Evolutionary conservation across 1,140 invertebrate species (phyloP).

Genomic region (Bombus difficillimus): DNA sequence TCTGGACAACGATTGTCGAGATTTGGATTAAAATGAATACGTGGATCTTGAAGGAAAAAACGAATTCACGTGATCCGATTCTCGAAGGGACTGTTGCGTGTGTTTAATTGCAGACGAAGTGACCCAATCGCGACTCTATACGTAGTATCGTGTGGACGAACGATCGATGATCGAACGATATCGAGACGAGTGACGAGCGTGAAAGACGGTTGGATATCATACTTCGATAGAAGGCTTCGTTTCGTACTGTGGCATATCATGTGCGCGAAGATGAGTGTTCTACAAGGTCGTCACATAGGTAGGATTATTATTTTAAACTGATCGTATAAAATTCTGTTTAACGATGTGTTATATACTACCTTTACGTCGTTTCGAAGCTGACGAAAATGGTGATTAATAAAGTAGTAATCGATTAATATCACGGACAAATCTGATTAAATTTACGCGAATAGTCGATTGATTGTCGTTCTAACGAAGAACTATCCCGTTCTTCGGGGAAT

Average conservation of each 20-base stretch:
- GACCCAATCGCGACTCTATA: neutral
- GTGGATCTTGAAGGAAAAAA: neutral
- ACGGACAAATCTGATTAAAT: too few relatives aligned
- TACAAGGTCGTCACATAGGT: conserved; percentile 82
- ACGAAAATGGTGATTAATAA: too few relatives aligned
- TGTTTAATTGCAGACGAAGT: neutral
- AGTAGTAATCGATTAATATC: too few relatives aligned
- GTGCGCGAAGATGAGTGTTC: conserved; percentile 82
- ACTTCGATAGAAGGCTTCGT: neutral
- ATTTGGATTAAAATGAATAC: neutral
- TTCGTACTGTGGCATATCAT: conserved; percentile 65
- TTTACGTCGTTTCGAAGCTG: too few relatives aligned
- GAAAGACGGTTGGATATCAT: conserved; percentile 13
- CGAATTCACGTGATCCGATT: neutral
- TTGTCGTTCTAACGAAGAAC: too few relatives aligned
- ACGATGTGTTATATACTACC: too few relatives aligned
- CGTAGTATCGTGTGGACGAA: neutral
- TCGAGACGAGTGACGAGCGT: neutral
- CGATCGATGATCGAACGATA: neutral
- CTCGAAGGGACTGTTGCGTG: neutral
- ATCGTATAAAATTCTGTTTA: neutral
- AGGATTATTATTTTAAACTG: conserved; percentile 42
- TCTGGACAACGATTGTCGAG: neutral
- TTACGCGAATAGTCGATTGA: too few relatives aligned
- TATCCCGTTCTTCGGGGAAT: too few relatives aligned